A percentile compares a stretch with the other conserved stretches of the same genome.
Conservation (phyloP, 2,888 invertebrate genomes). For the Limulus polyphemus region DNA sequence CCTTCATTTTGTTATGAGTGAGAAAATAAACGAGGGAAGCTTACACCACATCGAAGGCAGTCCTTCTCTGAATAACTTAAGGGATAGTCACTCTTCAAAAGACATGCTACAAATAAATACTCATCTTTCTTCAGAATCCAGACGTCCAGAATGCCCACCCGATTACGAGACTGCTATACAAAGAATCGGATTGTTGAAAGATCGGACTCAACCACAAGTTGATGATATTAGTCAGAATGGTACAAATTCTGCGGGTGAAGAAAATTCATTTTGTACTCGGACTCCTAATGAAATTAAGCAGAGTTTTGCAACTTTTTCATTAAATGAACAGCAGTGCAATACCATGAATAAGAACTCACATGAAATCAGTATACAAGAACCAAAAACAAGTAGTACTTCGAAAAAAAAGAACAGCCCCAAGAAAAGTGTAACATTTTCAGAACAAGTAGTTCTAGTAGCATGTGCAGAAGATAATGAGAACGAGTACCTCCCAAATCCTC, state of each 20-base stretch:
- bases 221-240: constrained; percentile 5
- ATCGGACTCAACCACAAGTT: constrained; percentile 2
- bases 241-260: neutral
- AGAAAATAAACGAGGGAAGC: too few species aligned
- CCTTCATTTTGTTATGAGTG: too few species aligned
- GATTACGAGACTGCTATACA: constrained; percentile 29
- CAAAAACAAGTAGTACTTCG: neutral
- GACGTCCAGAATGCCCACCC: constrained; percentile 25
- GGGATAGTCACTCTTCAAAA: too few species aligned
- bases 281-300: too few species aligned
- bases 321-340: neutral
- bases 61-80: too few species aligned
- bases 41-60: too few species aligned
- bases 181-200: constrained; percentile 22
- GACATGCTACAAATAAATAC: too few species aligned
- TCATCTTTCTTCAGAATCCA: constrained; percentile 2
- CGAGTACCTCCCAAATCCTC: constrained; percentile 81
- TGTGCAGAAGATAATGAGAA: constrained; percentile 85
- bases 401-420: constrained; percentile 43
- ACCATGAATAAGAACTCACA: neutral
- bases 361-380: neutral
- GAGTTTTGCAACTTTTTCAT: too few species aligned
- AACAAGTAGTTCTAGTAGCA: constrained; percentile 81
- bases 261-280: neutral
- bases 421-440: constrained; percentile 89